Percentiles rank a stretch among this genome's conserved stretches.
Evolutionary conservation across 2,888 invertebrate genomes (phyloP).

Genomic region (Theodoxus fluviatilis): DNA sequence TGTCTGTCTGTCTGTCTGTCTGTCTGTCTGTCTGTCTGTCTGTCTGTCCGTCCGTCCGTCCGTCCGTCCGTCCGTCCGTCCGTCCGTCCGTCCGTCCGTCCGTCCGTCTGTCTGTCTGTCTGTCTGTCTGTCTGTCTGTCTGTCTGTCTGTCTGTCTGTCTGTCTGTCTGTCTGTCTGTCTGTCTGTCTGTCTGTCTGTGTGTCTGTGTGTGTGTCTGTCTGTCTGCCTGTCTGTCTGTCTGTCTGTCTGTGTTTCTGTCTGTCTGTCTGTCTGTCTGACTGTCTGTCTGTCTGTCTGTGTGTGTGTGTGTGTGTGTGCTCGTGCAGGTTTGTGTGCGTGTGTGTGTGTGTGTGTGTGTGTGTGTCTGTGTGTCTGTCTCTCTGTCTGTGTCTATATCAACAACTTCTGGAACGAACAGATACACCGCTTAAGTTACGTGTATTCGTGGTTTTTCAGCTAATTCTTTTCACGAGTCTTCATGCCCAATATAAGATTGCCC

Average conservation of each 20-base stretch:
- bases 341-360: not conserved
- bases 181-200: not conserved
- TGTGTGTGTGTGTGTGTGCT: not conserved
- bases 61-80: not conserved
- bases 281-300: not conserved
- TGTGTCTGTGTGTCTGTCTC: not conserved
- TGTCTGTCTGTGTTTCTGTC: not conserved
- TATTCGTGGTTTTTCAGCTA: too few species aligned
- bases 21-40: not conserved
- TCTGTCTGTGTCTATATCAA: not conserved
- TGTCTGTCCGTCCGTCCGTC: constrained; percentile 1
- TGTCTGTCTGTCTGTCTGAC: not conserved
- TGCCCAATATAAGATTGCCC: too few species aligned
- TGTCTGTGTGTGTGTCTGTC: not conserved
- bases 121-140: not conserved
- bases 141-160: not conserved
- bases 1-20: not conserved
- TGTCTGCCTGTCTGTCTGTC: not conserved
- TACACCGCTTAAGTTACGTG: too few species aligned
- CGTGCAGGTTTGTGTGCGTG: not conserved
- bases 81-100: not conserved
- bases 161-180: not conserved
- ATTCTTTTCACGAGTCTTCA: too few species aligned
- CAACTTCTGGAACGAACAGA: too few species aligned
- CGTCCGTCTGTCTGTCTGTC: not conserved